Evolutionary conservation across 2,113 vertebrate genomes (phyloP).

Genomic region (Cyprinodon brontotheroides): DNA sequence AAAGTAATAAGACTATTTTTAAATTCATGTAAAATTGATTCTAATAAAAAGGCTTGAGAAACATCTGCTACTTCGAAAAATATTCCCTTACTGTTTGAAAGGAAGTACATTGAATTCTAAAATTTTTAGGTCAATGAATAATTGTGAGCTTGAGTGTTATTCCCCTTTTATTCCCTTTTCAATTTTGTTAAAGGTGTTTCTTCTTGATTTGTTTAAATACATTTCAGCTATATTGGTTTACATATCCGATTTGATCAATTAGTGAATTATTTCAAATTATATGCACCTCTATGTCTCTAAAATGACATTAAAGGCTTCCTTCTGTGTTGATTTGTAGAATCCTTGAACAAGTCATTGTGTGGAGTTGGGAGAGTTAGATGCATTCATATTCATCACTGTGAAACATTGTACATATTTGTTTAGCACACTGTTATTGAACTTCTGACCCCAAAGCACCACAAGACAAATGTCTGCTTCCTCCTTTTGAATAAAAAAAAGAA

Average conservation of each 20-base stretch:
- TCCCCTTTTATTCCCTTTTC: not conserved
- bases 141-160: not conserved
- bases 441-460: not conserved
- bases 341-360: not conserved
- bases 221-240: not conserved
- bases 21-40: no score
- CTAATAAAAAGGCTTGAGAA: no score
- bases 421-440: slow-evolving; percentile 13
- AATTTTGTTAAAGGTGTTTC: not conserved
- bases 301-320: not conserved
- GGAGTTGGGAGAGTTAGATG: not conserved
- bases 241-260: not conserved
- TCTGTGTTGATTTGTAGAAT: not conserved
- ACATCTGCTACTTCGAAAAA: no score
- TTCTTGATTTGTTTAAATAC: not conserved
- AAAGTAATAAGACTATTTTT: no score
- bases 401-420: not conserved
- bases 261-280: not conserved
- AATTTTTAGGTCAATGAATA: not conserved
- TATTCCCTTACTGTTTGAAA: no score
- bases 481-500: slow-evolving; percentile 2
- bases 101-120: no score
- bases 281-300: not conserved
- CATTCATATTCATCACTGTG: not conserved
- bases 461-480: slow-evolving; percentile 17